These are phyloP conservation scores for Danio choprae DNA, from an alignment of 2,797 vertebrate genomes.

Conservation along the genomic window DNA sequence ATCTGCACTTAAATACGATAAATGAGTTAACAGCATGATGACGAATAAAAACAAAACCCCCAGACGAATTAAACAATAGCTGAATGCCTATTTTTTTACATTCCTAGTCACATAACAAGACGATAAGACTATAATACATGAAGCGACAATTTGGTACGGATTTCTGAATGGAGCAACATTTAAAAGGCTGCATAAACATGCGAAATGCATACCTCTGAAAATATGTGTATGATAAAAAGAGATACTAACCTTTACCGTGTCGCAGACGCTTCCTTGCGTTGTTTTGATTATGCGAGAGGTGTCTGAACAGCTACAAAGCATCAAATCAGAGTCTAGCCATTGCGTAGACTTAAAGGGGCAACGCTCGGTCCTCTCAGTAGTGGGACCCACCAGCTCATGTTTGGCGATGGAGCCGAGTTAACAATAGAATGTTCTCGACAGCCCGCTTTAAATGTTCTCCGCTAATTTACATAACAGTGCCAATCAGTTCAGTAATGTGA, in stretches of 20 bases:
- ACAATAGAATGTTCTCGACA: conserved; percentile 31
- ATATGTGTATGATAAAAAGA: not conserved
- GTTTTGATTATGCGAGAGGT: conserved; percentile 36
- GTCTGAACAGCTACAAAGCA: conserved; percentile 46
- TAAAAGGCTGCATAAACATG: not conserved
- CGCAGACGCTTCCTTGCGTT: conserved; percentile 5
- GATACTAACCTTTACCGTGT: conserved; percentile 30
- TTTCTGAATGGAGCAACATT: not conserved
- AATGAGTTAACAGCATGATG: not conserved
- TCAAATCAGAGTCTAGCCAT: conserved; percentile 36
- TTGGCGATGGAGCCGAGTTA: not conserved
- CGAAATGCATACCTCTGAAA: not conserved
- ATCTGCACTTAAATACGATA: not conserved
- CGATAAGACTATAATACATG: not conserved
- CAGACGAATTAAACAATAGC: not conserved
- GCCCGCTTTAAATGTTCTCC: conserved; percentile 18
- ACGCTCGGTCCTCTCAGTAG: not conserved
- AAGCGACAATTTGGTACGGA: no score
- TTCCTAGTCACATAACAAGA: not conserved
- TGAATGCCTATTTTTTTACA: not conserved
- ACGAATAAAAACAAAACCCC: not conserved
- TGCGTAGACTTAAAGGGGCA: conserved; percentile 45
- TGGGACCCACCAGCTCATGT: conserved; percentile 34
- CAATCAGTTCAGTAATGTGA: not conserved
- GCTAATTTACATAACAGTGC: conserved; percentile 21